These are phyloP conservation scores for Isichthys henryi DNA, from an alignment of 2,113 vertebrate genomes.

Conservation along the genomic window DNA sequence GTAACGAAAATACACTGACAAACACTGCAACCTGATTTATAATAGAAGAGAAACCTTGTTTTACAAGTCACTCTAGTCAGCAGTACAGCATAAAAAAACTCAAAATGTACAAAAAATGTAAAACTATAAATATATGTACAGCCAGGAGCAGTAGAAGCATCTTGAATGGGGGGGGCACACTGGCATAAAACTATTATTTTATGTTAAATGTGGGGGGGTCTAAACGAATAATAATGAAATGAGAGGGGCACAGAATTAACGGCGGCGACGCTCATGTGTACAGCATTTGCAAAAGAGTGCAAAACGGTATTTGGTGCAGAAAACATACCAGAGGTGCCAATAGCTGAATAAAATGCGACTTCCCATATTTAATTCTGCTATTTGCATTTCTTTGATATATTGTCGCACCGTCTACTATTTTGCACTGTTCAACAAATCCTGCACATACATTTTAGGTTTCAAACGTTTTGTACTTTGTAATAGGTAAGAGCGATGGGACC, in stretches of 20 bases:
- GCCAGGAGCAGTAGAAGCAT: no score
- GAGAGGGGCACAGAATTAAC: no score
- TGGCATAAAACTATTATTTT: no score
- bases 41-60: no score
- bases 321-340: not conserved
- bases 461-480: not conserved
- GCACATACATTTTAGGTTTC: not conserved
- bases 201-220: no score
- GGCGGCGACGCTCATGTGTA: not conserved
- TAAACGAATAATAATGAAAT: no score
- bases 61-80: not conserved
- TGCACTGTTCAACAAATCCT: not conserved
- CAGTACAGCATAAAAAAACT: not conserved
- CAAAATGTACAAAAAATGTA: not conserved
- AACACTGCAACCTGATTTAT: not conserved
- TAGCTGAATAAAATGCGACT: not conserved
- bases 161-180: no score
- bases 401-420: not conserved
- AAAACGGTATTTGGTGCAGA: not conserved
- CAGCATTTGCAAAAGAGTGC: not conserved
- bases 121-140: not conserved
- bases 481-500: constrained; percentile 29
- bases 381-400: not conserved
- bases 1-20: not conserved
- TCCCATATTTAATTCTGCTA: not conserved